These are phyloP conservation scores for Dipus sagitta DNA, from an alignment of 2,797 vertebrate species.

Conservation along the genomic window DNA sequence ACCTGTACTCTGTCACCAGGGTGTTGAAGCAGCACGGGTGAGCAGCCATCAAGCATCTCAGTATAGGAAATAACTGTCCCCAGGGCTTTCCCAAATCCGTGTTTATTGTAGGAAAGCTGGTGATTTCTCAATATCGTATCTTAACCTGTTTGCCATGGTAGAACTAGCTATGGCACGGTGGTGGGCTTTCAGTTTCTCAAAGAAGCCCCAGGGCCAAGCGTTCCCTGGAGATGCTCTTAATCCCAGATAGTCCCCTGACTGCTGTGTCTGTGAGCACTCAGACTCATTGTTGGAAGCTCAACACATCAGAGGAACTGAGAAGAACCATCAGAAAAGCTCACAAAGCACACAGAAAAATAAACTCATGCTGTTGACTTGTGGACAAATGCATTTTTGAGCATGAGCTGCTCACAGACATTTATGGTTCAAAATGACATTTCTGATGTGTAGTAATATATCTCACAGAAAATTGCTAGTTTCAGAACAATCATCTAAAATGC, in stretches of 20 bases:
- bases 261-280: not conserved
- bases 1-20: not conserved
- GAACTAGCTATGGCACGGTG: not conserved
- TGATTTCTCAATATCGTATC: not conserved
- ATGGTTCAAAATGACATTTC: conserved; percentile 29
- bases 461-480: conserved; percentile 18
- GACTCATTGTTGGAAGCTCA: not conserved
- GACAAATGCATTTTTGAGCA: not conserved
- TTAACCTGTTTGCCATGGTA: not conserved
- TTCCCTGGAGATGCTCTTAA: conserved; percentile 1
- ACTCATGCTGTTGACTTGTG: not conserved
- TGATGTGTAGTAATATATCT: not conserved
- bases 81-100: not conserved
- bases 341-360: not conserved
- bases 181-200: not conserved
- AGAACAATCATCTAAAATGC: not conserved
- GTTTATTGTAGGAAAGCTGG: not conserved
- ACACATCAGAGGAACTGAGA: not conserved
- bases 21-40: not conserved
- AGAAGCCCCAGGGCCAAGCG: not conserved
- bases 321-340: not conserved
- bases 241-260: not conserved
- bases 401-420: not conserved
- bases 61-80: not conserved
- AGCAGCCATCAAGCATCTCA: not conserved